phyloP scores from a whole-genome alignment of 2,888 invertebrate species.

The Gastracanthus pulcherrimus region DNA sequence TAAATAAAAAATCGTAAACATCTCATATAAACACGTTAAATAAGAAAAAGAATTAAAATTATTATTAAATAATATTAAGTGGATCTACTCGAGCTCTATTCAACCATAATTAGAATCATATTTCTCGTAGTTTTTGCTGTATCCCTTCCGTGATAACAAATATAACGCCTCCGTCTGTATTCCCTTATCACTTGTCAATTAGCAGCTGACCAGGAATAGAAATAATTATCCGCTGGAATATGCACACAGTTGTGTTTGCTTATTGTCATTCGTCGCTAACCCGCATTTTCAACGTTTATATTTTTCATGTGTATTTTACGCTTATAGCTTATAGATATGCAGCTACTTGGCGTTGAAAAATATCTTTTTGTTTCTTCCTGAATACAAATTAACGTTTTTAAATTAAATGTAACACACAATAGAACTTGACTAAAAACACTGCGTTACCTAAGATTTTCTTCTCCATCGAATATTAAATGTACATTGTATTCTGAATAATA shows the following conservation, averaged over 20 bases:
- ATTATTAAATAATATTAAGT: too few species aligned
- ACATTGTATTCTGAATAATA: too few species aligned
- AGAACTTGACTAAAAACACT: too few species aligned
- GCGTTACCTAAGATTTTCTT: too few species aligned
- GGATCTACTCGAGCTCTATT: neutral
- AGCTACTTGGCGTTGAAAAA: neutral
- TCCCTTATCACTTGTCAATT: constrained; percentile 43
- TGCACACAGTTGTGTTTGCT: constrained; percentile 52
- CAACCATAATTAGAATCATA: neutral
- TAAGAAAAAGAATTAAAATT: too few species aligned
- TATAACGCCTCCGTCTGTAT: neutral
- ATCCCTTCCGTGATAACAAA: neutral
- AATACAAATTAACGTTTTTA: neutral
- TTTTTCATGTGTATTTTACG: neutral
- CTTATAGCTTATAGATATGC: neutral
- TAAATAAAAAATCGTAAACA: too few species aligned
- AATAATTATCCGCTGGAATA: constrained; percentile 45
- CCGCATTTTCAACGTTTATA: neutral
- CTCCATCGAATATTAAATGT: too few species aligned
- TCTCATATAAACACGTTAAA: too few species aligned
- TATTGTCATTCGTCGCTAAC: neutral
- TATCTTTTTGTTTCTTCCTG: neutral
- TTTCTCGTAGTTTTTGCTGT: neutral
- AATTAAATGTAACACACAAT: neutral
- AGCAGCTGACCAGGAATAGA: constrained; percentile 33